Percentiles rank a stretch among this genome's conserved stretches.
Conservation (phyloP, 2,797 vertebrate species). For the Petrocephalus schoutedeni region DNA sequence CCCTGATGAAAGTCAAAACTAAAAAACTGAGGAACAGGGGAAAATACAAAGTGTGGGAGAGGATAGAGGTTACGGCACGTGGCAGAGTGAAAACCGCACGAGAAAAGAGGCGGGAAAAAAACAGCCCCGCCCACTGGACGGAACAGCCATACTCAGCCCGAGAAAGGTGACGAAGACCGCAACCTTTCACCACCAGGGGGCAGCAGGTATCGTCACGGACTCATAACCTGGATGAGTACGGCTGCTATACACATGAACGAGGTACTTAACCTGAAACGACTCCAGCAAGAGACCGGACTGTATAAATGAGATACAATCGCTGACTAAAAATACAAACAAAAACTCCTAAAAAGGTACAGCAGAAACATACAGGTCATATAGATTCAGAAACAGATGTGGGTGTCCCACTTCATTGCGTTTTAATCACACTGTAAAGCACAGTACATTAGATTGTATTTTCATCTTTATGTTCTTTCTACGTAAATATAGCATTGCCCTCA, state of each 20-base stretch:
- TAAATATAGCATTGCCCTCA: neutral
- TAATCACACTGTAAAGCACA: neutral
- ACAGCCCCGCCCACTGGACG: conserved; percentile 44
- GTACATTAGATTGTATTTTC: neutral
- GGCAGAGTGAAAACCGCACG: neutral
- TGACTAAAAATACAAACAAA: conserved; percentile 22
- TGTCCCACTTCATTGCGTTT: neutral
- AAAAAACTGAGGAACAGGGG: neutral
- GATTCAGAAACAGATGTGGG: neutral
- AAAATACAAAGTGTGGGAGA: too few species aligned
- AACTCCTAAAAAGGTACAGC: conserved; percentile 16
- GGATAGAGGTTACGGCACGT: too few species aligned
- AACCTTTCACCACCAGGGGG: neutral
- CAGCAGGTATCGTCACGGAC: neutral
- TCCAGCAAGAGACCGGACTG: neutral
- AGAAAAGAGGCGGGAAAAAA: conserved; percentile 50
- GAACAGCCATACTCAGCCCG: neutral
- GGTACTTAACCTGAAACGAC: neutral
- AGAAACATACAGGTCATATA: neutral
- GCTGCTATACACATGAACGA: neutral
- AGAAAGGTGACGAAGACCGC: neutral
- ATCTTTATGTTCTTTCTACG: neutral
- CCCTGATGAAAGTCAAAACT: conserved; percentile 30
- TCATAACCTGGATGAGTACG: neutral
- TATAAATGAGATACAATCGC: neutral